A percentile compares a stretch with the other conserved stretches of the same genome.
phyloP scores from a whole-genome alignment of 2,888 invertebrate genomes.

The Tolmerus cingulatus region DNA sequence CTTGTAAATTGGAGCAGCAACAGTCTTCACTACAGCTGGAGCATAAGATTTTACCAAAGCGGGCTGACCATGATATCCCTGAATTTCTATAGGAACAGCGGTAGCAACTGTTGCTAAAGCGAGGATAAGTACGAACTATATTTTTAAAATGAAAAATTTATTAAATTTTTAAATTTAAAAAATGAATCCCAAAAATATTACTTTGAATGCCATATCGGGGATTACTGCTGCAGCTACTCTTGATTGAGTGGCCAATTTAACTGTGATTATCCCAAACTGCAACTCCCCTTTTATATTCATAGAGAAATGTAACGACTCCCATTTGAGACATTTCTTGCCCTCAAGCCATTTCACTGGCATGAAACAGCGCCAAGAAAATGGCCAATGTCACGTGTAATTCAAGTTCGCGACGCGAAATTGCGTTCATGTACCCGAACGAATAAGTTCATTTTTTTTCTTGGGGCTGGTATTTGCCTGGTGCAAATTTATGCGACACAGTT shows the following conservation, averaged over 20 bases:
- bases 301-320: not conserved
- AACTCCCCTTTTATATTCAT: not conserved
- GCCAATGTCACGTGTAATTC: not conserved
- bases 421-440: not conserved
- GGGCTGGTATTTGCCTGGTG: not conserved
- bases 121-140: not conserved
- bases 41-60: not conserved
- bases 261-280: not conserved
- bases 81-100: not conserved
- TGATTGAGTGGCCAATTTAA: not conserved
- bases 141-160: not conserved
- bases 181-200: not conserved
- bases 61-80: not conserved
- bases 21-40: slow-evolving; percentile 41
- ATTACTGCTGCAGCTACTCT: not conserved
- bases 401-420: not conserved
- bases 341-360: not conserved
- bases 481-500: not conserved
- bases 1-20: slow-evolving; percentile 31
- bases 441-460: not conserved
- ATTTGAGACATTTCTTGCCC: not conserved
- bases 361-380: not conserved
- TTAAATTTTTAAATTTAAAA: not conserved
- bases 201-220: not conserved
- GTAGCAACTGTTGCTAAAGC: not conserved